Evolutionary conservation across 1,140 invertebrate species (phyloP), one percentile per base, ranked within the genome.

Genomic region (Sinella curviseta): DNA sequence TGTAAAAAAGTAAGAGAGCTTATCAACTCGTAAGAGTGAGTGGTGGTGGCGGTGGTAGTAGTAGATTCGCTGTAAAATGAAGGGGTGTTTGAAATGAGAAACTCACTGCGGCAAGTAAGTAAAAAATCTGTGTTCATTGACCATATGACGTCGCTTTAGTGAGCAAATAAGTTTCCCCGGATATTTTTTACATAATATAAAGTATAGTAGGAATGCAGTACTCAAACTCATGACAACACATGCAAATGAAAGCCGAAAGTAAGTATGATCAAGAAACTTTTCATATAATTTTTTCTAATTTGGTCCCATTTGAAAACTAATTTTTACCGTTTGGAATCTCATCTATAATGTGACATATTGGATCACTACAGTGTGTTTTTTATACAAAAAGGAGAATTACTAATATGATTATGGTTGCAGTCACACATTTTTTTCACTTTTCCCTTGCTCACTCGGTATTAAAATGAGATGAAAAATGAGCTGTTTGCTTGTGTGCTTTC

Each of bases 331-430:
- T 83, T 81, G 81, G 77, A 83, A 82, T 82, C 83, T 77, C 81
- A 83, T 83, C 80, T 60, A 83, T 82, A 83, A 83, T 83, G 83
- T 83, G 77, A 78, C 83, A 83, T 81, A 80, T 83, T 83, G 83
- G 35, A 78, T 57, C 77, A 79, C 77, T 76, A 79, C 82, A n/a
- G 2, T 14, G 3, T 70, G 30, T 30, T 70, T 33, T 31, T 70
- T 3, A 80, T 83, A 77, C 77, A 81, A 78, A 60, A 3, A 3
- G 24, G 14, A 12, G 4, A 60, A 60, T 4, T 70, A n/a, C 57
- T 14, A 33, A 70, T 70, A 70, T 70, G 26, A 33, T 24, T 70
- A 70, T 54, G 20, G 35, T 24, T 75, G 74, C 20, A 77, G 30
- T 76, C 39, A 55, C 54, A 81, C 73, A 77, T 67, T 55, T 74